phyloP scores from a whole-genome alignment of 1,140 invertebrate species.

The Paracyclopina nana region DNA sequence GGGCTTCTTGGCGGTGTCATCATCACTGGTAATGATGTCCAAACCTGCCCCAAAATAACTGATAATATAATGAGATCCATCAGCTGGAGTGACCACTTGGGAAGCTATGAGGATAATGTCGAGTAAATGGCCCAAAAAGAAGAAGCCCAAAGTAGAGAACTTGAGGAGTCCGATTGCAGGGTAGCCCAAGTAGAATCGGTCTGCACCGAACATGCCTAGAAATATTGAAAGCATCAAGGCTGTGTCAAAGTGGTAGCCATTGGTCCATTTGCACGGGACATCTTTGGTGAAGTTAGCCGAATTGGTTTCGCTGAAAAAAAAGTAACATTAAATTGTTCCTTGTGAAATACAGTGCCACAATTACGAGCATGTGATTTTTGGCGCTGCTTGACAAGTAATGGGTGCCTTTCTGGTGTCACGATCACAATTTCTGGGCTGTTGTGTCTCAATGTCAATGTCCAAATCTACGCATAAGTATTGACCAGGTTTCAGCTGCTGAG shows the following conservation, averaged over 20 bases:
- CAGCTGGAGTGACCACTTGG: slow-evolving; percentile 72
- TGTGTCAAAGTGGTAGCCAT: slow-evolving; percentile 81
- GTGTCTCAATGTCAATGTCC: slow-evolving; percentile 68
- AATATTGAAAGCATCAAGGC: slow-evolving; percentile 82
- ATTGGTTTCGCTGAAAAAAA: slow-evolving; percentile 12
- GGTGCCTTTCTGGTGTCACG: slow-evolving; percentile 37
- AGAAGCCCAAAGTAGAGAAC: slow-evolving; percentile 81
- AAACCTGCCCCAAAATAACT: slow-evolving; percentile 78
- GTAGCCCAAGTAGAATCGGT: slow-evolving; percentile 91
- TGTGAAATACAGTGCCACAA: not conserved
- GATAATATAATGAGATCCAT: slow-evolving; percentile 87
- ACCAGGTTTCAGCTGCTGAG: slow-evolving; percentile 43
- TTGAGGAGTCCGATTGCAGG: slow-evolving; percentile 82
- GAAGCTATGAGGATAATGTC: slow-evolving; percentile 90
- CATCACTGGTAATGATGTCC: slow-evolving; percentile 55
- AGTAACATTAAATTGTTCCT: not conserved
- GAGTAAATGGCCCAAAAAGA: slow-evolving; percentile 84
- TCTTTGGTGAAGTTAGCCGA: slow-evolving; percentile 4
- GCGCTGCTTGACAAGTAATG: not conserved
- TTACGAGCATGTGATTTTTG: slow-evolving; percentile 5
- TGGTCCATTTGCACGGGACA: slow-evolving; percentile 37
- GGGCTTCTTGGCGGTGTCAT: slow-evolving; percentile 58
- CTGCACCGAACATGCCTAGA: slow-evolving; percentile 72
- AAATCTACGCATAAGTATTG: slow-evolving; percentile 71
- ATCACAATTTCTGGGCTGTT: slow-evolving; percentile 56